Percentiles rank a stretch among this genome's conserved stretches.
Conservation (phyloP, 2,797 vertebrate species). For the Epinephelus awoara region DNA sequence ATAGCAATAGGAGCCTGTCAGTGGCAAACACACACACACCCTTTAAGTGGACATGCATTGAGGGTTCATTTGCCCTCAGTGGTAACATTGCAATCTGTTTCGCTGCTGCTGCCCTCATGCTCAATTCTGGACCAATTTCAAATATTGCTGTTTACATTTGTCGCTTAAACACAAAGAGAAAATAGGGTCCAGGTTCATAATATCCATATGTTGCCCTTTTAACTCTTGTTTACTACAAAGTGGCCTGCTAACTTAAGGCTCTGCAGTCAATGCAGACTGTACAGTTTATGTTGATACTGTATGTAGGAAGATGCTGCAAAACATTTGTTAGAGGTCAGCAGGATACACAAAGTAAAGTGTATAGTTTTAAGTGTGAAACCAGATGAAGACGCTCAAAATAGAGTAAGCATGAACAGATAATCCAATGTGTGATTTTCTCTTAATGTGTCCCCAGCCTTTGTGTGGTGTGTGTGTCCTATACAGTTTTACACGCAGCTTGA, state of each 20-base stretch:
- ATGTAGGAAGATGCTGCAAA: neutral
- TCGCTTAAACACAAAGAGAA: no score
- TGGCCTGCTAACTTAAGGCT: neutral
- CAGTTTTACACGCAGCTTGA: neutral
- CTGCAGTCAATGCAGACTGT: neutral
- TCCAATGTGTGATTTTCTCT: neutral
- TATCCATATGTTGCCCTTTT: no score
- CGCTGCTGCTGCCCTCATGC: no score
- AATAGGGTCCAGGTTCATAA: no score
- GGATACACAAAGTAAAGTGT: neutral
- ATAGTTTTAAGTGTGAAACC: neutral
- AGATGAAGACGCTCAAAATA: neutral
- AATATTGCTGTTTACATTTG: no score
- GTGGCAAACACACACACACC: no score
- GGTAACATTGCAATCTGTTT: no score
- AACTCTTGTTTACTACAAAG: neutral
- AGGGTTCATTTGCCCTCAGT: no score
- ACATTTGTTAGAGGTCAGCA: neutral
- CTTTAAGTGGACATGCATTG: no score
- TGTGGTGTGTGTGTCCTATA: conserved; percentile 1
- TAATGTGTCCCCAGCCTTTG: conserved; percentile 48
- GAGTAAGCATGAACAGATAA: neutral
- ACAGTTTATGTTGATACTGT: neutral
- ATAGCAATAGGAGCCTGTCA: no score
- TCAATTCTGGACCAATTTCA: no score